Percentiles rank a stretch among this genome's conserved stretches.
Conservation (phyloP, 2,113 vertebrate genomes). For the Calyptommatus sinebrachiatus region DNA sequence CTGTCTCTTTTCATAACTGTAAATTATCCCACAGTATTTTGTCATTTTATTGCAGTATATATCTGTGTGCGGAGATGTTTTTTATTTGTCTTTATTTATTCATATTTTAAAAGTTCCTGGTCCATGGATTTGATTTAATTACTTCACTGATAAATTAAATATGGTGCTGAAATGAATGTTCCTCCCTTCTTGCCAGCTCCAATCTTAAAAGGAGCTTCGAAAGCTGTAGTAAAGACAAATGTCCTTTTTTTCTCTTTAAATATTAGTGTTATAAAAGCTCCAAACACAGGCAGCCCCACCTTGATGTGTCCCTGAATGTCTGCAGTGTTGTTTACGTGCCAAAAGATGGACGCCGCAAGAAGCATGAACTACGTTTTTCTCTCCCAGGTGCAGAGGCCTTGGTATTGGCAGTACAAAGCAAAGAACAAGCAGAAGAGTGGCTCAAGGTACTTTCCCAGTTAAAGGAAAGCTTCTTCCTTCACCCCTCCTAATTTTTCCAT, state of each 20-base stretch:
- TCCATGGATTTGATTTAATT: too few relatives aligned
- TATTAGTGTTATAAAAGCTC: constrained; percentile 94
- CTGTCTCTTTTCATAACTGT: too few relatives aligned
- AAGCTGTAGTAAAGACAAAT: too few relatives aligned
- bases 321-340: constrained; percentile 90
- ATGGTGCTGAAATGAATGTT: too few relatives aligned
- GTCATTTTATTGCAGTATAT: too few relatives aligned
- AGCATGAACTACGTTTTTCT: constrained; percentile 92
- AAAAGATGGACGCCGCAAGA: constrained; percentile 92
- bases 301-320: constrained; percentile 82
- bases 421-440: constrained; percentile 95
- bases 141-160: too few relatives aligned
- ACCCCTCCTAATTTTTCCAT: neutral
- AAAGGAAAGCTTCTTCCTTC: neutral
- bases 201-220: fast-evolving
- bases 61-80: too few relatives aligned
- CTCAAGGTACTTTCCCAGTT: constrained; percentile 78
- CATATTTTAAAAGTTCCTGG: too few relatives aligned
- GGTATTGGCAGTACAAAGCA: constrained; percentile 93
- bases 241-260: constrained; percentile 16
- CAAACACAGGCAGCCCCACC: constrained; percentile 86
- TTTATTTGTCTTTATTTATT: too few relatives aligned
- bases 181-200: too few relatives aligned
- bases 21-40: too few relatives aligned
- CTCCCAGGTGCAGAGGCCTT: constrained; percentile 85